phyloP scores from a whole-genome alignment of 2,888 invertebrate species.

The Patella pellucida region DNA sequence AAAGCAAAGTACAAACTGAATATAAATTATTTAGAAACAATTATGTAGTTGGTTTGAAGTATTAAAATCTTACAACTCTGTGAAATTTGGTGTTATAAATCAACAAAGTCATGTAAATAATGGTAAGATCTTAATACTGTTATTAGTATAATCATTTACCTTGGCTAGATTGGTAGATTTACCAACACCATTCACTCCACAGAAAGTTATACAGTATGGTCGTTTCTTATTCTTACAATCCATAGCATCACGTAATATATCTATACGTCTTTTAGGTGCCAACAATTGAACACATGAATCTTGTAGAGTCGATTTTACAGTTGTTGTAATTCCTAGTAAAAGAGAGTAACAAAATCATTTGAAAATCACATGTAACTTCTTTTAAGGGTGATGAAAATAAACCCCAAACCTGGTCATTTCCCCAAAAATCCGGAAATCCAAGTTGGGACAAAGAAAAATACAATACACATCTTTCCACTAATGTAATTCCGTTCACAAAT shows the following conservation, averaged over 20 bases:
- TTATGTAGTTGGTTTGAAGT: too few species aligned
- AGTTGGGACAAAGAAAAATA: background rate
- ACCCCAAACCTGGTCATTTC: background rate
- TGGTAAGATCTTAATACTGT: too few species aligned
- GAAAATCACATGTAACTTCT: too few species aligned
- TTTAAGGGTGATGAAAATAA: background rate
- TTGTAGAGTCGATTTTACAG: slow-evolving; percentile 88
- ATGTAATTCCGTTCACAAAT: too few species aligned
- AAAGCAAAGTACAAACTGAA: background rate
- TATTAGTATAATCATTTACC: slow-evolving; percentile 62
- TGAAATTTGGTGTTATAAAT: too few species aligned
- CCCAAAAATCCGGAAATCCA: background rate
- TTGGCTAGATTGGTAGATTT: slow-evolving; percentile 99
- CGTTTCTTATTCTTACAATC: slow-evolving; percentile 85
- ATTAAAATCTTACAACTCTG: too few species aligned
- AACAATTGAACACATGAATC: slow-evolving; percentile 94
- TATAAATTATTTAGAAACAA: background rate
- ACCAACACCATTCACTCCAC: slow-evolving; percentile 99
- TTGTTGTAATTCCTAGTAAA: slow-evolving; percentile 81
- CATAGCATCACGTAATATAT: slow-evolving; percentile 94
- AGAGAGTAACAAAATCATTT: background rate
- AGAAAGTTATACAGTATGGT: slow-evolving; percentile 97
- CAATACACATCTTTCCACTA: too few species aligned
- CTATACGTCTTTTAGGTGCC: slow-evolving; percentile 93
- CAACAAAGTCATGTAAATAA: too few species aligned